These are phyloP conservation scores for Agrypnus murinus DNA, from an alignment of 2,888 invertebrate genomes.

Conservation along the genomic window DNA sequence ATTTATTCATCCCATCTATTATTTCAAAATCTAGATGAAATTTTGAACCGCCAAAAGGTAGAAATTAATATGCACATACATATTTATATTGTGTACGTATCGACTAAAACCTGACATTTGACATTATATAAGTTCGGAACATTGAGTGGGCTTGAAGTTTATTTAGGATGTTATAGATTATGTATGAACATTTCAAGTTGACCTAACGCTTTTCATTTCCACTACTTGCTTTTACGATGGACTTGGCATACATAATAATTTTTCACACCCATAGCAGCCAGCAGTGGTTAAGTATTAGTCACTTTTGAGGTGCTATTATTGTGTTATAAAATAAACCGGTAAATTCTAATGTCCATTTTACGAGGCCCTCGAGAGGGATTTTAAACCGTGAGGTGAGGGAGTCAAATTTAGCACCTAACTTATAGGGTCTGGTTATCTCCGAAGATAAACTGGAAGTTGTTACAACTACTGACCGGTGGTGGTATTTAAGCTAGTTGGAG, in stretches of 20 bases:
- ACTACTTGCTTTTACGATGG: no score
- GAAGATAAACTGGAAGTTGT: slow-evolving; percentile 36
- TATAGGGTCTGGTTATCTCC: slow-evolving; percentile 26
- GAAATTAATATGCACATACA: not conserved
- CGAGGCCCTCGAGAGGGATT: slow-evolving; percentile 21
- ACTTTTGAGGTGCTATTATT: no score
- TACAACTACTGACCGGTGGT: slow-evolving; percentile 23
- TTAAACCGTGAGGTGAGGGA: slow-evolving; percentile 21
- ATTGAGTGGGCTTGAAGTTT: slow-evolving; percentile 9
- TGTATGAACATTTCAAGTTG: not conserved
- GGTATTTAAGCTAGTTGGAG: slow-evolving; percentile 22
- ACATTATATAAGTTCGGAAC: not conserved
- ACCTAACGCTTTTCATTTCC: slow-evolving; percentile 6
- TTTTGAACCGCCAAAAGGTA: not conserved
- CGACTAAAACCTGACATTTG: slow-evolving; percentile 3
- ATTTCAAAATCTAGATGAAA: not conserved
- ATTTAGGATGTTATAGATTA: slow-evolving; percentile 1
- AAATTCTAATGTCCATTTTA: slow-evolving; percentile 14
- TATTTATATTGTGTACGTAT: not conserved
- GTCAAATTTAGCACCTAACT: slow-evolving; percentile 40
- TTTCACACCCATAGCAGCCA: no score
- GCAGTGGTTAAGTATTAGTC: no score
- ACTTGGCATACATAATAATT: no score
- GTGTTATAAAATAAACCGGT: no score
- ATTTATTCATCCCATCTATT: no score